Conservation (phyloP, 2,888 invertebrate genomes). For the Protonemura montana region DNA sequence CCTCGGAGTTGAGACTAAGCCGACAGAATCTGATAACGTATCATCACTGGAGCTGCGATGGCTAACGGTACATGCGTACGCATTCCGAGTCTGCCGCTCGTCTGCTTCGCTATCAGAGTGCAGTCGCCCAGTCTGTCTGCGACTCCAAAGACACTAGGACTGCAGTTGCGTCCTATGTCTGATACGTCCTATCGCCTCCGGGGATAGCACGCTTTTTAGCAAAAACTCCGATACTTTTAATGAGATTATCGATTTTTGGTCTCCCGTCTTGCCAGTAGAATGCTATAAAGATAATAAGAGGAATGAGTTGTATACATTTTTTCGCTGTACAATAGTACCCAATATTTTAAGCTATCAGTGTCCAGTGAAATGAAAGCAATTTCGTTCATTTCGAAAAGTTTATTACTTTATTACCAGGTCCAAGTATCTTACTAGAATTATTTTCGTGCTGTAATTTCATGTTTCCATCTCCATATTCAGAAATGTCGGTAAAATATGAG, state of each 20-base stretch:
- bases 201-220: neutral
- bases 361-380: too few species aligned
- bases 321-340: too few species aligned
- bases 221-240: neutral
- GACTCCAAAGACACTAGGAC: neutral
- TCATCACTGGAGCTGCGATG: neutral
- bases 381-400: too few species aligned
- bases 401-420: too few species aligned
- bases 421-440: too few species aligned
- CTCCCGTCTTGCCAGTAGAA: neutral
- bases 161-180: too few species aligned
- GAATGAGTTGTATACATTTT: too few species aligned
- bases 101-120: neutral
- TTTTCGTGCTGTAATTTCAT: too few species aligned
- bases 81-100: neutral
- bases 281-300: neutral
- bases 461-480: too few species aligned
- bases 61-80: neutral
- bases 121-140: neutral
- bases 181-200: neutral
- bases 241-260: slow-evolving; percentile 12
- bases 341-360: too few species aligned
- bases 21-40: neutral
- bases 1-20: neutral
- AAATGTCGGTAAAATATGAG: too few species aligned